These are phyloP conservation scores for Sinocyclocheilus grahami DNA, from an alignment of 2,113 vertebrate genomes.

Conservation along the genomic window DNA sequence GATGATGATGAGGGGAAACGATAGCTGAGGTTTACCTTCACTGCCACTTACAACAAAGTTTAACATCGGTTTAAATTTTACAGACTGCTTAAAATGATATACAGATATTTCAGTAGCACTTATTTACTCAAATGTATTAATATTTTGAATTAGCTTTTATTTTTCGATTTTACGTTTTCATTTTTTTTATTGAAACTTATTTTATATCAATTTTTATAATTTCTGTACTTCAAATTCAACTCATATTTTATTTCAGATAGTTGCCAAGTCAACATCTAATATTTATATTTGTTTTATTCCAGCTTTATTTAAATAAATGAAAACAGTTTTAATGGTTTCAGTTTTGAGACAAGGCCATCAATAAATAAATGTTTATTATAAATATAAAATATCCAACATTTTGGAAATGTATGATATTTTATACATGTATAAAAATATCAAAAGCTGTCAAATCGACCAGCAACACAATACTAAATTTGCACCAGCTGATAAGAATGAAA, in stretches of 20 bases:
- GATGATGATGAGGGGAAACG: background rate
- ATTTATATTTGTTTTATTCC: background rate
- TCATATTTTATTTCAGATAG: background rate
- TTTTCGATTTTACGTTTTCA: no score
- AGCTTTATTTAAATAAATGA: background rate
- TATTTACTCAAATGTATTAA: no score
- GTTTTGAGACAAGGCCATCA: background rate
- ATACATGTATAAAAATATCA: no score
- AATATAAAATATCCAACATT: background rate
- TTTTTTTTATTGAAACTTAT: background rate
- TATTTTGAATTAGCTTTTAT: no score
- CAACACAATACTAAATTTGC: background rate
- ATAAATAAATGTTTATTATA: background rate
- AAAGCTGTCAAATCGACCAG: background rate
- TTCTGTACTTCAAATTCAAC: background rate
- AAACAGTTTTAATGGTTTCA: background rate
- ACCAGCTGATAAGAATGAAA: background rate
- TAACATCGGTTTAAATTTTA: no score
- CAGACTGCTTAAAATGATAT: no score
- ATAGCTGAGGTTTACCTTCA: background rate
- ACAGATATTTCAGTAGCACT: no score
- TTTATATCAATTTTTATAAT: background rate
- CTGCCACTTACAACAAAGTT: background rate
- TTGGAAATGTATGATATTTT: no score
- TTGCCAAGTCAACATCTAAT: background rate